Percentiles rank a stretch among this genome's conserved stretches.
Conservation (phyloP, 2,113 vertebrate species). For the Hypomesus transpacificus region DNA sequence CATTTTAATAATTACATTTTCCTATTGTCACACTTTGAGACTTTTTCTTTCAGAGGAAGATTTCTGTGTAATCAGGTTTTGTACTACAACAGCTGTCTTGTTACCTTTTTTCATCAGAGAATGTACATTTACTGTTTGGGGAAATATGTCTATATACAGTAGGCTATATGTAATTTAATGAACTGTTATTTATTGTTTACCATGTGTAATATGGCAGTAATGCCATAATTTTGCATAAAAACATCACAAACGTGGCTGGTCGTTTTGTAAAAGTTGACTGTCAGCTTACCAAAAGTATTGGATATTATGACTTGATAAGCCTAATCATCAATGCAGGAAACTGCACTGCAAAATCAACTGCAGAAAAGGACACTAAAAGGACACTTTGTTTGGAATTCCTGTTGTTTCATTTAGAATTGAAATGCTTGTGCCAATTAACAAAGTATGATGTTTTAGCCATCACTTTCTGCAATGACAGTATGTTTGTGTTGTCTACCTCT, state of each 20-base stretch:
- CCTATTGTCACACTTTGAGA: not conserved
- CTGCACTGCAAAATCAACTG: no score
- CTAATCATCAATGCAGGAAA: conserved; percentile 43
- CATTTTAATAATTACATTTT: not conserved
- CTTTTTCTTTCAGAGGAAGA: not conserved
- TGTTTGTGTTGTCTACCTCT: conserved; percentile 70
- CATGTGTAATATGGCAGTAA: conserved; percentile 49
- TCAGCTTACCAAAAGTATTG: conserved; percentile 58
- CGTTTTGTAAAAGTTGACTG: conserved; percentile 61
- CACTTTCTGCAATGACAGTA: conserved; percentile 22
- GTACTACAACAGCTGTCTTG: conserved; percentile 22
- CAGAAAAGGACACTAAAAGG: conserved; percentile 39
- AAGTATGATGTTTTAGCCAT: conserved; percentile 39
- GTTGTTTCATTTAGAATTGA: not conserved
- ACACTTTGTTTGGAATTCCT: not conserved
- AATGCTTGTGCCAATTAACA: conserved; percentile 53
- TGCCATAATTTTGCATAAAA: conserved; percentile 58
- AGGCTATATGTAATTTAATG: conserved; percentile 34
- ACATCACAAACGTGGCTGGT: conserved; percentile 52
- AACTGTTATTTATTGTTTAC: conserved; percentile 41
- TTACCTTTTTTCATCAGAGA: conserved; percentile 32
- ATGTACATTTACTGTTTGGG: conserved; percentile 41
- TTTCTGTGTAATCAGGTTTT: not conserved
- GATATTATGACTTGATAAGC: conserved; percentile 37
- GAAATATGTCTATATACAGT: conserved; percentile 23